Percentiles rank a stretch among this genome's conserved stretches.
Evolutionary conservation across 2,888 invertebrate genomes (phyloP).

Genomic region (Drosophila emarginata): DNA sequence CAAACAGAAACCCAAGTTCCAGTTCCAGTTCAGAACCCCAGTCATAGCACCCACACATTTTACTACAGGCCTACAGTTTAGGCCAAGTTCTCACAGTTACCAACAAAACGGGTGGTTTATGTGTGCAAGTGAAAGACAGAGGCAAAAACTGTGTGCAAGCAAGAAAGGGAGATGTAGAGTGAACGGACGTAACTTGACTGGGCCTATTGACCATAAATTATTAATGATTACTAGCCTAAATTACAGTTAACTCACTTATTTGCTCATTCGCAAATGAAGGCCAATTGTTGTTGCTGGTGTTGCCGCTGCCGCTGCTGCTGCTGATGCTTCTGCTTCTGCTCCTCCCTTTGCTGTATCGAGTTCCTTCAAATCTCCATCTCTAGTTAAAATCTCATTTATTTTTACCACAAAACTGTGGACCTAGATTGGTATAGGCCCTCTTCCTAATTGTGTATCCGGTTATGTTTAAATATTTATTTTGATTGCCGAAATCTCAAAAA

Average conservation of each 20-base stretch:
- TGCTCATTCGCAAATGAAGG: conserved; percentile 78
- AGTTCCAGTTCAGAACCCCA: not conserved
- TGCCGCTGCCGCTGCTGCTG: not conserved
- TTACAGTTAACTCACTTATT: conserved; percentile 79
- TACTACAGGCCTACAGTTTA: not conserved
- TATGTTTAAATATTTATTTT: conserved; percentile 74
- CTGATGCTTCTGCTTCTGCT: not conserved
- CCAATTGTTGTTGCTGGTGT: conserved; percentile 61
- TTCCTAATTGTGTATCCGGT: conserved; percentile 64
- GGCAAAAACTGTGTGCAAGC: not conserved
- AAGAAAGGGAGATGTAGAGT: not conserved
- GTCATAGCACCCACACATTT: conserved; percentile 14
- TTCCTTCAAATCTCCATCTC: not conserved
- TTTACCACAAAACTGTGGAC: conserved; percentile 51
- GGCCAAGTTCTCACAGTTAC: not conserved
- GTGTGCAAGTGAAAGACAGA: conserved; percentile 4
- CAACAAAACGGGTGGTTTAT: conserved; percentile 8
- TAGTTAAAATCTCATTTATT: conserved; percentile 54
- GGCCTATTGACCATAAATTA: conserved; percentile 74
- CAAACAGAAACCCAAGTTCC: not conserved
- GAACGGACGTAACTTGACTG: conserved; percentile 19
- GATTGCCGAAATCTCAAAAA: conserved; percentile 62
- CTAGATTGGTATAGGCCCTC: conserved; percentile 32
- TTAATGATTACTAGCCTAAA: conserved; percentile 78
- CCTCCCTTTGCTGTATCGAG: too few species aligned